Evolutionary conservation across 2,797 vertebrate species (phyloP), one percentile per base, ranked within the genome.

Genomic region (Oreochromis grahami): DNA sequence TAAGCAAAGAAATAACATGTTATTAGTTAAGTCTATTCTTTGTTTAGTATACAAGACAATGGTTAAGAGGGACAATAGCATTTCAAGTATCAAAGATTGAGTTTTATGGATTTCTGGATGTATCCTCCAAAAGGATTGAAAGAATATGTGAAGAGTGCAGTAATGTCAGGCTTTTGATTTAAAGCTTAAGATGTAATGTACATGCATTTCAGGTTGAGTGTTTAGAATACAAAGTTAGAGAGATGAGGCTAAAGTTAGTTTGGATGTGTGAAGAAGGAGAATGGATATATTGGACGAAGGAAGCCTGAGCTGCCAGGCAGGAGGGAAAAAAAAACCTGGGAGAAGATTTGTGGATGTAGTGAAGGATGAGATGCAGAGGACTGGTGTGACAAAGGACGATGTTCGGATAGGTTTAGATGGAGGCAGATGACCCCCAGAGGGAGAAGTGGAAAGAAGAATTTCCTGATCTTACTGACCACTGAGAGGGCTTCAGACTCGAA

Each of bases 101-200:
- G 68, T 72, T 72, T 19, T 72, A 12, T 72, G 43, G 1, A 70
- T 26, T 45, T 70, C 38, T 12, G 41, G 41, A 1, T 26, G 41
- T 17, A 4, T 11, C 13, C 21, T 70, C 55, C 26, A 2, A 26
- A 41, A 38, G 5, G 21, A 13, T 8, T 68, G 36, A 68, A 24
- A 45, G 41, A 45, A 29, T 45, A 24, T 4, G 41, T 26, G 65
- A 70, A 7, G 24, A 17, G 21, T 70, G 2, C 0, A 26, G 24
- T 48, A 14, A 72, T 11, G 68, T 48, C 41, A 72, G 41, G 1
- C 3, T 72, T 45, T 43, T 72, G 3, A 45, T 70, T 70, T 8
- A 41, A 68, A 12, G 0, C 1, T 0, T 10, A 58, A 17, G 9
- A 58, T 58, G 0, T 15, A 29, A 5, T 63, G 5, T 34, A 65